Evolutionary conservation across 2,797 vertebrate genomes (phyloP), one percentile per base, ranked within the genome.

Genomic region (Muscicapa striata): DNA sequence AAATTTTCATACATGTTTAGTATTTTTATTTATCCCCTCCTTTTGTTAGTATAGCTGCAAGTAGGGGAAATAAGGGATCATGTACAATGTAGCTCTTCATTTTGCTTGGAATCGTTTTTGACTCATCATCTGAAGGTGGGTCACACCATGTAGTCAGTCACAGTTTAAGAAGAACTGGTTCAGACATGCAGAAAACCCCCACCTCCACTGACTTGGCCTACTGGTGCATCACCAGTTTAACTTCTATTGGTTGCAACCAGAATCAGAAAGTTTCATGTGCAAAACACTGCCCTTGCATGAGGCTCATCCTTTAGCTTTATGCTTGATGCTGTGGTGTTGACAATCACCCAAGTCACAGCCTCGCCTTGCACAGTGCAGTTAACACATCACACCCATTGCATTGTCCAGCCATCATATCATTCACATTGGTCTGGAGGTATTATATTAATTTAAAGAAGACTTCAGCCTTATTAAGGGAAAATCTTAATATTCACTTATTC

Each of bases 101-200:
- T 88, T 87, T 46, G 7, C 16, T 62, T 69, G 15, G 15, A 86
- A 45, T 77, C 0, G n/a, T 27, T 88, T 73, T 52, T 73, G 16
- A 41, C 9, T 5, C 17, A 15, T 48, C 4, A 45, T 3, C 34
- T 51, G 26, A 86, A 62, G 19, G 45, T 46, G 45, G 21, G 21
- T 46, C 21, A 46, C 45, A 22, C 45, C 21, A 46, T 46, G 45
- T 22, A 46, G 45, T 46, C 21, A 46, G 45, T 7, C 41, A 38
- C 6, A 14, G 36, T 57, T 82, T 30, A 38, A 51, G 58, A 54
- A 51, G 48, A 54, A 14, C 32, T 13, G 8, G 5, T 72, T 78
- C n/a, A 41, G 23, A 41, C 36, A 26, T 0, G 0, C 3, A 84
- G n/a, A 67, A 62, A 41, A 23, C 1, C 2, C 21, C 4, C 11